These are phyloP conservation scores for Coracopsis vasa DNA, from an alignment of 2,113 vertebrate genomes.

Conservation along the genomic window DNA sequence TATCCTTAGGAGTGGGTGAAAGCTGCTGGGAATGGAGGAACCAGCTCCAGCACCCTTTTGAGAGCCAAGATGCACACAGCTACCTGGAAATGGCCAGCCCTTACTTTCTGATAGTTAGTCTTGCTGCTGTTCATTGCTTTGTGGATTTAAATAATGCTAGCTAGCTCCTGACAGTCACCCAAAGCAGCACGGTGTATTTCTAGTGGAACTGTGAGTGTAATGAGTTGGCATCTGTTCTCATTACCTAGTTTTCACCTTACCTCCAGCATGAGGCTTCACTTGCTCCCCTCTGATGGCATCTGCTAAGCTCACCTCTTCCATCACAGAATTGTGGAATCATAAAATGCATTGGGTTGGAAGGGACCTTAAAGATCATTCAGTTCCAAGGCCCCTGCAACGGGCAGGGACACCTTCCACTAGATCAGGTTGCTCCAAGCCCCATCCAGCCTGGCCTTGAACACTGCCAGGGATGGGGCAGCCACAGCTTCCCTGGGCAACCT, in stretches of 20 bases:
- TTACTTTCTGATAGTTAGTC: not conserved
- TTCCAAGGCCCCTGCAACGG: not conserved
- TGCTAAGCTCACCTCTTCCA: not conserved
- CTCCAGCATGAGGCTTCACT: not conserved
- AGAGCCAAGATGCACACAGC: not conserved
- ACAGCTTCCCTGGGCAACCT: not conserved
- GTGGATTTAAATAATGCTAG: not conserved
- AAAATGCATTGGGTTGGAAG: not conserved
- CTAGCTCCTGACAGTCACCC: not conserved
- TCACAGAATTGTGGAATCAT: not conserved
- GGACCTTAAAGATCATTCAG: not conserved
- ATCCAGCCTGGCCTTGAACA: not conserved
- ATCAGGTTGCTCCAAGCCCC: not conserved
- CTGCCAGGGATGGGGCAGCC: not conserved
- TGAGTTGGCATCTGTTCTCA: not conserved
- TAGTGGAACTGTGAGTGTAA: fast-evolving
- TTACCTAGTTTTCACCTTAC: not conserved
- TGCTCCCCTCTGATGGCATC: not conserved
- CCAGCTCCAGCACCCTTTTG: not conserved
- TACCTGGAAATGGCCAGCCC: not conserved
- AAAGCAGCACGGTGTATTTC: not conserved
- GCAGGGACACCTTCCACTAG: not conserved
- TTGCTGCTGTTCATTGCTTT: not conserved
- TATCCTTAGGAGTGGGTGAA: not conserved
- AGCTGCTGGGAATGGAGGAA: not conserved